phyloP scores from a whole-genome alignment of 92 coral and sea anemone species.

The Muricea muricata region DNA sequence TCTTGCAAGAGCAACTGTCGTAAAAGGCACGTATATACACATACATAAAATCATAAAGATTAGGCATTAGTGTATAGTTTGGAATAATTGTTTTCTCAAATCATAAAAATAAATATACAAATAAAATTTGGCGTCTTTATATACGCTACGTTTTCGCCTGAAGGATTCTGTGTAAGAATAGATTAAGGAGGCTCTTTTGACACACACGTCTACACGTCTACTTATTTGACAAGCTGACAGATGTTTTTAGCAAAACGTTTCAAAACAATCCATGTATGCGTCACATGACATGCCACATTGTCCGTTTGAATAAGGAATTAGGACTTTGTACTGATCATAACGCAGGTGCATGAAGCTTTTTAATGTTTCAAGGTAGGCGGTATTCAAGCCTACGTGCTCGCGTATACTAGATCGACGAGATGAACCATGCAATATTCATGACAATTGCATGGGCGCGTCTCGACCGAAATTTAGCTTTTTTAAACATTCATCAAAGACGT shows the following conservation, averaged over 20 bases:
- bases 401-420: neutral
- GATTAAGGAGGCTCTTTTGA: too few relatives aligned
- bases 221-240: constrained; percentile 6
- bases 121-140: too few relatives aligned
- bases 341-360: constrained; percentile 12
- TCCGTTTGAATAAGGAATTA: neutral
- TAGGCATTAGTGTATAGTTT: too few relatives aligned
- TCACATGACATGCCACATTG: neutral
- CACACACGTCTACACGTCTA: too few relatives aligned
- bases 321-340: constrained; percentile 9
- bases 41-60: too few relatives aligned
- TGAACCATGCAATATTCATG: constrained; percentile 1
- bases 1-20: too few relatives aligned
- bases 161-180: too few relatives aligned
- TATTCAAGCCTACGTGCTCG: constrained; percentile 1
- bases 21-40: too few relatives aligned
- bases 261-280: neutral
- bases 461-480: neutral
- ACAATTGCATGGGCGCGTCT: constrained; percentile 17
- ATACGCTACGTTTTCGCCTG: too few relatives aligned
- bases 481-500: neutral
- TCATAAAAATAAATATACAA: too few relatives aligned
- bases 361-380: constrained; percentile 12
- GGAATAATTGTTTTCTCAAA: too few relatives aligned
- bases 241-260: neutral